A percentile compares a stretch with the other conserved stretches of the same genome.
These are phyloP conservation scores for Ricordea florida DNA, from an alignment of 92 coral and sea anemone genomes.

Conservation along the genomic window DNA sequence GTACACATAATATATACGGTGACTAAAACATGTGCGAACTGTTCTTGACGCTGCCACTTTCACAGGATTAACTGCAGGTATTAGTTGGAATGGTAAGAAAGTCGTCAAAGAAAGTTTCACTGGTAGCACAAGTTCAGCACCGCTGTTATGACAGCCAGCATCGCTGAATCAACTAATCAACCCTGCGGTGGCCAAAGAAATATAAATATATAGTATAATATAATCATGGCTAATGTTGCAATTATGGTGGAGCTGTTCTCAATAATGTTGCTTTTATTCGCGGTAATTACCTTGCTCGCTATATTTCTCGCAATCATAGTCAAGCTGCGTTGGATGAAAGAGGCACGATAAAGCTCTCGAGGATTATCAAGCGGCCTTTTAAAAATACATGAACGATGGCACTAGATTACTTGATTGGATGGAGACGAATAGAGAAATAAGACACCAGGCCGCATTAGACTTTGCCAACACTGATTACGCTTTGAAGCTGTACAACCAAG, in stretches of 20 bases:
- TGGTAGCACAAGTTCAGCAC: constrained; percentile 13
- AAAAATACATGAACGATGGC: neutral
- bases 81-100: constrained; percentile 18
- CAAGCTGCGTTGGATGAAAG: neutral
- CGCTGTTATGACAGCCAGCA: neutral
- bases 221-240: neutral
- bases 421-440: neutral
- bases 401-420: neutral
- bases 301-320: neutral
- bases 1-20: no score
- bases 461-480: neutral
- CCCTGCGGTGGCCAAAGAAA: neutral
- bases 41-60: neutral
- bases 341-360: neutral
- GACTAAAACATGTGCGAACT: neutral
- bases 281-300: neutral
- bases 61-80: neutral
- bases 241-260: neutral
- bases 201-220: neutral
- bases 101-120: constrained; percentile 14
- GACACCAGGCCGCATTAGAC: neutral
- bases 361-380: neutral
- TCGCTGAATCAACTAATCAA: neutral
- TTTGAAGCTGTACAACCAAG: neutral
- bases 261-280: constrained; percentile 9